Conservation (phyloP, 2,888 invertebrate genomes). For the Globia sparganii region DNA sequence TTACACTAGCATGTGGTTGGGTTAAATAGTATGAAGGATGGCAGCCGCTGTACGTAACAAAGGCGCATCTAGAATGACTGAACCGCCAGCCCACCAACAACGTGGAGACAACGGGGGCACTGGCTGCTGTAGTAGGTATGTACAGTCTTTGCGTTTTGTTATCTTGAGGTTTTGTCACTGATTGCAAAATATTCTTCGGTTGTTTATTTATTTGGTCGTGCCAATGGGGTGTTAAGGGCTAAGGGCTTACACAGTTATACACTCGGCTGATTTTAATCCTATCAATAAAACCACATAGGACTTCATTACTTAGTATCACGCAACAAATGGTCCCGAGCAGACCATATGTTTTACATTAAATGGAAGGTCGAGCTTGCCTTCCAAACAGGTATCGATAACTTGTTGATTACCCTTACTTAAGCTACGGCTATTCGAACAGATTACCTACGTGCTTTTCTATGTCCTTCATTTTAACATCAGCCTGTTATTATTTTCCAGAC, state of each 20-base stretch:
- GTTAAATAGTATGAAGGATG: background rate
- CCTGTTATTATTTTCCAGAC: constrained; percentile 64
- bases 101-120: background rate
- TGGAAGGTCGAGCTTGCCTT: background rate
- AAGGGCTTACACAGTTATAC: background rate
- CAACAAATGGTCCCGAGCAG: background rate
- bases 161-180: background rate
- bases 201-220: background rate
- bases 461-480: background rate
- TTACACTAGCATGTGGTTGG: background rate
- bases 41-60: background rate
- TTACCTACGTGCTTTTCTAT: background rate
- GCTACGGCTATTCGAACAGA: background rate
- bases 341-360: constrained; percentile 1
- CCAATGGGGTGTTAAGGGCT: background rate
- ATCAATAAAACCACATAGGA: constrained; percentile 11
- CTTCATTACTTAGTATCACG: constrained; percentile 7
- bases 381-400: background rate
- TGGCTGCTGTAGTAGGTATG: background rate
- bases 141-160: background rate
- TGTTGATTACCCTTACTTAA: background rate
- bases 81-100: background rate
- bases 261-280: background rate
- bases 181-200: background rate
- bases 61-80: background rate